Percentiles rank a stretch among this genome's conserved stretches.
These are phyloP conservation scores for Anolis sagrei DNA, from an alignment of 2,113 vertebrate species.

Conservation along the genomic window DNA sequence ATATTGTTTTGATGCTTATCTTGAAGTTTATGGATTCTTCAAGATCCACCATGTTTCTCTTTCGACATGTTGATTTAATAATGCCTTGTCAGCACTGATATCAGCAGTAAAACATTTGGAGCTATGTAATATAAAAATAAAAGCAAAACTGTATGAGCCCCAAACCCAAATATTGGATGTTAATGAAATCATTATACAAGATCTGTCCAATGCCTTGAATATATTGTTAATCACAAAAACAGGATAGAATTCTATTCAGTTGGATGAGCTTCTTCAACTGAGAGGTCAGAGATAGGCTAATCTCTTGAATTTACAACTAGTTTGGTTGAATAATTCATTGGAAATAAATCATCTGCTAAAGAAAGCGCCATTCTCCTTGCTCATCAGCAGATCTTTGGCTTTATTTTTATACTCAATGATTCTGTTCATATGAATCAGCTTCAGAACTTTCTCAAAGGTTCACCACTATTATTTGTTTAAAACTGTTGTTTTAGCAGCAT, in stretches of 20 bases:
- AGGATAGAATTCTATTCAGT: slow-evolving; percentile 29
- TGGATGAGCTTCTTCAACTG: slow-evolving; percentile 46
- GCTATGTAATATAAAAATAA: neutral
- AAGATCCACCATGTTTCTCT: neutral
- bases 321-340: slow-evolving; percentile 54
- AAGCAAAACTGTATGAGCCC: neutral
- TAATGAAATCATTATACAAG: slow-evolving; percentile 40
- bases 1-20: neutral
- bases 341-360: slow-evolving; percentile 58
- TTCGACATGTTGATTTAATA: slow-evolving; percentile 11
- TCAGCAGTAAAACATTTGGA: slow-evolving; percentile 3
- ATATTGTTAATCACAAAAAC: slow-evolving; percentile 40
- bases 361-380: slow-evolving; percentile 20
- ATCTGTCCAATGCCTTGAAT: slow-evolving; percentile 27
- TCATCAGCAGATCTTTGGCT: slow-evolving; percentile 38
- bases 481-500: neutral
- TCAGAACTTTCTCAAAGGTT: slow-evolving; percentile 38
- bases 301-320: slow-evolving; percentile 39
- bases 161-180: neutral
- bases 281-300: slow-evolving; percentile 44
- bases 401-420: slow-evolving; percentile 42
- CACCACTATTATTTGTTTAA: slow-evolving; percentile 31
- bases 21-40: slow-evolving; percentile 5
- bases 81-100: slow-evolving; percentile 16
- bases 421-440: slow-evolving; percentile 41